Evolutionary conservation across 1,140 invertebrate species (phyloP).

Genomic region (Zaprionus tsacasi): DNA sequence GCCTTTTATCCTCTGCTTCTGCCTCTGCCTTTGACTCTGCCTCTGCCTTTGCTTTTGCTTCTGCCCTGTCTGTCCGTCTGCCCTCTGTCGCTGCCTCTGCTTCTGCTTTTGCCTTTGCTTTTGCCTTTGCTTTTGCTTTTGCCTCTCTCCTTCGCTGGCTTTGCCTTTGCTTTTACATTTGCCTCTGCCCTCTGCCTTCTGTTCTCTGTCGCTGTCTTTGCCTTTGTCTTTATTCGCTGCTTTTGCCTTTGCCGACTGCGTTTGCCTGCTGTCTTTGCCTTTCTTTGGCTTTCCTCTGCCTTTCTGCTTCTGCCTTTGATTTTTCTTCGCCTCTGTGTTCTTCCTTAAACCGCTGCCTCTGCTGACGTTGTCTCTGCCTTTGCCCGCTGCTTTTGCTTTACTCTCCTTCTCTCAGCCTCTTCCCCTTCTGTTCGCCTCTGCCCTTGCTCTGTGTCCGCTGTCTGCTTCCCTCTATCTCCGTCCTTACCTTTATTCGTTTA

Average conservation of each 20-base stretch:
- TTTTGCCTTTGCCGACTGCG: neutral
- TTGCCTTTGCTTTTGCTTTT: neutral
- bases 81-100: neutral
- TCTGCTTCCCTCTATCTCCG: no score
- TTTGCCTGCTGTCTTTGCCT: neutral
- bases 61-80: slow-evolving; percentile 6
- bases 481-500: no score
- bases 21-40: neutral
- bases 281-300: neutral
- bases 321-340: no score
- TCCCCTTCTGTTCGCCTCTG: neutral
- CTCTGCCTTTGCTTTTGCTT: neutral
- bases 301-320: no score
- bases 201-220: neutral
- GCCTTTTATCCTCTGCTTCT: neutral
- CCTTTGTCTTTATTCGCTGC: no score
- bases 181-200: no score
- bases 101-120: neutral
- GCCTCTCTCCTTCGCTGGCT: no score
- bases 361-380: no score
- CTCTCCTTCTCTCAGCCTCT: no score
- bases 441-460: slow-evolving; percentile 1
- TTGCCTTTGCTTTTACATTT: no score
- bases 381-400: slow-evolving; percentile 23
- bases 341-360: no score